These are phyloP conservation scores for Brachypalpus laphriformis DNA, from an alignment of 2,888 invertebrate genomes.

Conservation along the genomic window DNA sequence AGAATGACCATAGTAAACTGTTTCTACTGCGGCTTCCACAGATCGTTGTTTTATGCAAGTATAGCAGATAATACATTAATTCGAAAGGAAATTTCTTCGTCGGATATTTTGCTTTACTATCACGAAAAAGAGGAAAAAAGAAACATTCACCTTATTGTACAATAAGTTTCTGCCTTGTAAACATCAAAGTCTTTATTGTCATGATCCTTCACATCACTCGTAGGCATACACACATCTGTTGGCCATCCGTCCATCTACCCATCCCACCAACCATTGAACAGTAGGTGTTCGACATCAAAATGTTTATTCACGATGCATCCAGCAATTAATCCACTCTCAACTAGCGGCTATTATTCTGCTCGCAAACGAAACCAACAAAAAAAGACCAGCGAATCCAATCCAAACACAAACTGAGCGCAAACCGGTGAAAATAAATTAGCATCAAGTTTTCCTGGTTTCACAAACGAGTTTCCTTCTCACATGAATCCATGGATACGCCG, in stretches of 20 bases:
- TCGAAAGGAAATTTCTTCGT: too few relatives aligned
- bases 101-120: too few relatives aligned
- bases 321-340: slow-evolving; percentile 58
- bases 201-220: slow-evolving; percentile 23
- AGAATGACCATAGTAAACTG: too few relatives aligned
- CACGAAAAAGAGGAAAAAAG: too few relatives aligned
- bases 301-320: slow-evolving; percentile 61
- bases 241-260: slow-evolving; percentile 6
- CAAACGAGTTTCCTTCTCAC: slow-evolving; percentile 47
- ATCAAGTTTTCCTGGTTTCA: slow-evolving; percentile 66
- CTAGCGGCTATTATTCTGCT: slow-evolving; percentile 37
- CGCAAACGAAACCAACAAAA: slow-evolving; percentile 19
- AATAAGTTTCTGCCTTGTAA: too few relatives aligned
- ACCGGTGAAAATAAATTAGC: slow-evolving; percentile 68
- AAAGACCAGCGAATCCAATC: neutral
- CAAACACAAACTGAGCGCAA: slow-evolving; percentile 33
- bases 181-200: neutral
- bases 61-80: too few relatives aligned
- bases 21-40: too few relatives aligned
- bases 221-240: slow-evolving; percentile 26
- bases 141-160: too few relatives aligned
- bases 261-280: slow-evolving; percentile 26
- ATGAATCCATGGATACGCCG: neutral
- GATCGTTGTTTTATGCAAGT: too few relatives aligned
- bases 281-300: slow-evolving; percentile 57